These are phyloP conservation scores for Amphipoea oculea DNA, from an alignment of 2,888 invertebrate species.

Conservation along the genomic window DNA sequence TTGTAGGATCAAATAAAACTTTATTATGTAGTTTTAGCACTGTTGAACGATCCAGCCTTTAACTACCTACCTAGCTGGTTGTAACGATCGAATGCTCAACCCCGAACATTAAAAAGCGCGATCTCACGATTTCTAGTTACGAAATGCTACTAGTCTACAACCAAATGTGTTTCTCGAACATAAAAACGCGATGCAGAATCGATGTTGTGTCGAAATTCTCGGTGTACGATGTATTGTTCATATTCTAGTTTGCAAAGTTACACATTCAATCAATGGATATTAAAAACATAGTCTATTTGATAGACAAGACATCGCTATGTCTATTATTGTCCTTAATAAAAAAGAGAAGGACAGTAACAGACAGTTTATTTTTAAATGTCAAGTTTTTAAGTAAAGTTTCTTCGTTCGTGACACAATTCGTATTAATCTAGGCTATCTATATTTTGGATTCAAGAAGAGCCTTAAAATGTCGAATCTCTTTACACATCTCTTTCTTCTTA, in stretches of 20 bases:
- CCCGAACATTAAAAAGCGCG: slow-evolving; percentile 50
- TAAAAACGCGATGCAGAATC: slow-evolving; percentile 32
- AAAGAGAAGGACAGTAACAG: background rate
- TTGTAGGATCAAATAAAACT: slow-evolving; percentile 36
- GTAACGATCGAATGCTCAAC: slow-evolving; percentile 61
- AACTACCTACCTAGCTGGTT: slow-evolving; percentile 21
- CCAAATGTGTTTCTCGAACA: slow-evolving; percentile 44
- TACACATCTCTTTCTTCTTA: slow-evolving; percentile 30
- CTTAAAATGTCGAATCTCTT: background rate
- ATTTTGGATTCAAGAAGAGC: background rate
- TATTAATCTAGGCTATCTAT: background rate
- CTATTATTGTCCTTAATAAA: background rate
- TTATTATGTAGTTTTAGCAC: slow-evolving; percentile 17
- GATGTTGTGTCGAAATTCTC: slow-evolving; percentile 26
- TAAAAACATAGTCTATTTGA: background rate
- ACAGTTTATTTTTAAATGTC: background rate
- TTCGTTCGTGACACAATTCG: background rate
- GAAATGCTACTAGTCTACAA: slow-evolving; percentile 38
- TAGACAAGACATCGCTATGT: background rate
- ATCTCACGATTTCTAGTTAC: slow-evolving; percentile 58
- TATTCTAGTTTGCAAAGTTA: background rate
- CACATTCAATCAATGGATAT: background rate
- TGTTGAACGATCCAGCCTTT: slow-evolving; percentile 12
- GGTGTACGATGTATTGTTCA: background rate
- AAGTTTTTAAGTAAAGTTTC: background rate